Evolutionary conservation across 2,888 invertebrate genomes (phyloP), one percentile per base, ranked within the genome.

Genomic region (Opisthograptis luteolata): DNA sequence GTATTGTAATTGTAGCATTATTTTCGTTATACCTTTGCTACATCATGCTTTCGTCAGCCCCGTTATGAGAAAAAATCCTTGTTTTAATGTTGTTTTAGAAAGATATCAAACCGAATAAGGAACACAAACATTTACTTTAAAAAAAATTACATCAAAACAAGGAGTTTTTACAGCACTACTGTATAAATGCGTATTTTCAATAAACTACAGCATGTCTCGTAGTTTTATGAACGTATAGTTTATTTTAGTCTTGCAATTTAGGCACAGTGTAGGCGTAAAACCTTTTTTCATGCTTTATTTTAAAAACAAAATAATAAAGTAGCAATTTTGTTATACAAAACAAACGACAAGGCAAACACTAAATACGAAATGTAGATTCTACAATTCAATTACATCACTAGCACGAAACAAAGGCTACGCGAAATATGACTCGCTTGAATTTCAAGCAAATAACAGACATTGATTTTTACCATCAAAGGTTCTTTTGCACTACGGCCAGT

Each of bases 41-140:
- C 63, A 66, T 65, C 70, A 72, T 76, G 75, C 75, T 65, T 70
- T 75, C 75, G 75, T 76, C 75, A 76, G 75, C 75, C 75, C 75
- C 75, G 75, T 72, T 72, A 65, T 62, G 46, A 60, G 49, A 64
- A 69, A 24, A 75, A 74, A 72, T 75, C 75, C 74, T 75, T 73
- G 75, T 69, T 60, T 51, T 57, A n/a, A n/a, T n/a, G n/a, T n/a
- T 53, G 32, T 35, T 47, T 17, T 37, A n/a, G 17, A 10, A n/a
- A 6, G 14, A 2, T n/a, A 27, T 2, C 17, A 30, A 14, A 41
- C 1, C n/a, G n/a, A 19, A 31, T 9, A 22, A 7, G 28, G 9
- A 27, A 22, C 7, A 22, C 13, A 35, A 13, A 25, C 4, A 32
- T 45, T 41, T 15, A 32, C 27, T 22, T 6, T 31, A 32, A 13